Evolutionary conservation across 2,113 vertebrate genomes (phyloP).

Genomic region (Gallinago media): DNA sequence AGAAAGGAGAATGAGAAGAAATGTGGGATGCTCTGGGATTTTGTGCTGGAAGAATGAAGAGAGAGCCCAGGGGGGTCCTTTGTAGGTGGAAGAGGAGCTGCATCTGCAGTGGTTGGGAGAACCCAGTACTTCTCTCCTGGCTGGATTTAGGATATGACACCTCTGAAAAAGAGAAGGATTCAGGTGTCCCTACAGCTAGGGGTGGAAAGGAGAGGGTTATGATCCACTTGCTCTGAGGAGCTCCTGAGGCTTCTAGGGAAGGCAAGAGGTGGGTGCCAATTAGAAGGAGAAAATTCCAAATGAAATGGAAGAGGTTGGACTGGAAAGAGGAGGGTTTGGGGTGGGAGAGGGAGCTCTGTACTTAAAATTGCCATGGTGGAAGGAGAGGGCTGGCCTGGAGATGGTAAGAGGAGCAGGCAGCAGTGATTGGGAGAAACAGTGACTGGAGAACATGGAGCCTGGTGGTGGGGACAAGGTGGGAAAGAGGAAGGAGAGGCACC

Average conservation of each 20-base stretch:
- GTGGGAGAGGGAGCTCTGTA: not conserved
- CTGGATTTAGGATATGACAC: not conserved
- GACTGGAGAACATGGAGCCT: not conserved
- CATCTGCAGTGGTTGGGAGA: not conserved
- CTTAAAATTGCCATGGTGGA: not conserved
- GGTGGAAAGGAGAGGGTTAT: not conserved
- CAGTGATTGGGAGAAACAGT: not conserved
- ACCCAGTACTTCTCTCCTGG: not conserved
- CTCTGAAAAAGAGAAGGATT: not conserved
- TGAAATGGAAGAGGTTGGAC: not conserved
- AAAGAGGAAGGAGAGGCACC: not conserved
- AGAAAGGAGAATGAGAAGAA: not conserved
- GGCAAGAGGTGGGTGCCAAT: not conserved
- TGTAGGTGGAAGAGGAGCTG: not conserved
- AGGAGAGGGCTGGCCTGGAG: not conserved
- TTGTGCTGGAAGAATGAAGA: not conserved
- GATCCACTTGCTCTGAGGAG: not conserved
- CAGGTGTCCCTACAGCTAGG: not conserved
- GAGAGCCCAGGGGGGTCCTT: not conserved
- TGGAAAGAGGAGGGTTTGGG: not conserved
- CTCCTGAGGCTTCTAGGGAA: not conserved
- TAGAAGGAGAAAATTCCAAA: not conserved
- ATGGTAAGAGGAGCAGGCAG: not conserved
- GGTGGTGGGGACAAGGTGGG: not conserved
- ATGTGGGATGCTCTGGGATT: not conserved